Base-by-base conservation (phyloP, 2,888 invertebrate species). In the Melanostoma mellinum region DNA sequence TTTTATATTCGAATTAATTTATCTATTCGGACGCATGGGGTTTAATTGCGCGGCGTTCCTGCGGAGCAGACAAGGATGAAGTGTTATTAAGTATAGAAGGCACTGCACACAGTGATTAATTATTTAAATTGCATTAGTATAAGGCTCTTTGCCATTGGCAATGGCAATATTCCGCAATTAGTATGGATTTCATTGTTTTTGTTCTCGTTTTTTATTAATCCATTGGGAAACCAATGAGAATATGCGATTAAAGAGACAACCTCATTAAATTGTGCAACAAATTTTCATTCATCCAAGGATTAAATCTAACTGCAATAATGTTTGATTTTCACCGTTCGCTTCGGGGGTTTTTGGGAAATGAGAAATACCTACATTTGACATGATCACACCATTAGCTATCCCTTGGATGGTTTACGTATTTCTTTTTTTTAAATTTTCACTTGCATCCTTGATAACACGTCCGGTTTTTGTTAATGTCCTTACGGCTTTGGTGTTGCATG, bases 1-100 rank as follows among this genome's bases (percentile, higher is more conserved):
- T 72, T 33, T 61, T 72, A 67, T 72, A 55, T 72, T 67, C 53
- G 55, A 67, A 72, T 76, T 71, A 81, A 76, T 76, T 76, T 77
- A 77, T 77, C 53, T 61, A 63, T 72, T 60, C 36, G 50, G 30
- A 53, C 75, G 30, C 6, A 60, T 46, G 46, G 52, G 61, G 35
- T 42, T 69, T 80, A 80, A 65, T 80, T 75, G 69, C 56, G 32
- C 30, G 36, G 32, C 30, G 36, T 40, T 55, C 6, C 10, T 61
- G 6, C 6, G 10, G n/a, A 52, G 8, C 6, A 20, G 58, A 40
- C 4, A 65, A n/a, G 65, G 36, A 81, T 67, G 30, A 81, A 60
- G 55, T 60, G 53, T 55, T 48, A 71, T 81, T 81, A 72, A 61
- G 72, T 36, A 20, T 20, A 20, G 20, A 20, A 48, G 46, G 48